Evolutionary conservation across 1,140 invertebrate genomes (phyloP), one percentile per base, ranked within the genome.

Genomic region (Drepana arcuata): DNA sequence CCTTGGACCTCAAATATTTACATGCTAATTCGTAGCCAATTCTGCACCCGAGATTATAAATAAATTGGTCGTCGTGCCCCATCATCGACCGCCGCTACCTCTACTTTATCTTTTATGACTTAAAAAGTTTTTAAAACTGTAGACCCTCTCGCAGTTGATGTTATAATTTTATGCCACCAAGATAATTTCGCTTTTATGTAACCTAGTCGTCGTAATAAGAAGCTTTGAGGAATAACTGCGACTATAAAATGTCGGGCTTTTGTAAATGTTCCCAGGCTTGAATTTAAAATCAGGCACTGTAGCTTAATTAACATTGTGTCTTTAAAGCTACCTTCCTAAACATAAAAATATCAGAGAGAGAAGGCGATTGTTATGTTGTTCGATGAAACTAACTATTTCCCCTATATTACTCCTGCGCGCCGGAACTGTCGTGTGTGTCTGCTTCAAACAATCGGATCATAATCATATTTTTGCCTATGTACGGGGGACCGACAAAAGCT

Each of bases 1-100:
- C 65, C 72, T 70, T 73, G 74, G 77, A 79, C 77, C 54, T 82
- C 71, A 79, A 82, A 79, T 82, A 82, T 82, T 82, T 74, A 82
- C 72, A 82, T 82, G 72, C 64, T 82, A 79, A 82, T 82, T 78
- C 72, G 65, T 73, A 71, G 68, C 56, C 65, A 69, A 71, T 75
- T 77, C 68, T 60, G 72, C 59, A 61, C 57, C 63, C 64, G 66
- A 74, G 77, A 78, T 78, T 81, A 79, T 81, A 77, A 77, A 77
- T 79, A 81, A 78, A 73, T 72, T 74, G 67, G 51, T 64, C 52
- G 56, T 57, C 30, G 52, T 55, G 64, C 52, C 57, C 53, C 62
- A 70, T 74, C 68, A 65, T 65, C 57, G 55, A 45, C 45, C 58
- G 53, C 26, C 34, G 45, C 51, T 54, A 48, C 50, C 53, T 48